Evolutionary conservation across 2,888 invertebrate species (phyloP).

Genomic region (Conistra vaccinii): DNA sequence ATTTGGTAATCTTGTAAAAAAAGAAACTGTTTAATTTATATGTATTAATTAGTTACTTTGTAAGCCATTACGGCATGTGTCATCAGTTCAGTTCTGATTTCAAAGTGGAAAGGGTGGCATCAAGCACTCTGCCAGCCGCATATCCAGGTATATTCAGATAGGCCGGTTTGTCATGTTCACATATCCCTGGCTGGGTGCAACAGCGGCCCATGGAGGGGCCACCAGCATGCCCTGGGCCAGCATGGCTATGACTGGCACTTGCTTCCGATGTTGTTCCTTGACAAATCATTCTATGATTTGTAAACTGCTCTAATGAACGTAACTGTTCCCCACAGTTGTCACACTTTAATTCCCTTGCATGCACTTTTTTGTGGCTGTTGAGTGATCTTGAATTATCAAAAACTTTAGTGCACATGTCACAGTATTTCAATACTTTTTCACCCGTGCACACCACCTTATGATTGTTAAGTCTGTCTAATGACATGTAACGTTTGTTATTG

Average conservation of each 20-base stretch:
- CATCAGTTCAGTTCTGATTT: conserved; percentile 89
- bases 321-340: conserved; percentile 89
- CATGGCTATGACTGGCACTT: conserved; percentile 77
- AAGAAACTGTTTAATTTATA: conserved; percentile 78
- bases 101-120: conserved; percentile 87
- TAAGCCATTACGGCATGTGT: conserved; percentile 58
- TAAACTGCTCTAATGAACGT: conserved; percentile 88
- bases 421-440: conserved; percentile 88
- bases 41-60: conserved; percentile 70
- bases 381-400: conserved; percentile 90
- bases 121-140: conserved; percentile 86
- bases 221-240: conserved; percentile 67
- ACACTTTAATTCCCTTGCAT: conserved; percentile 89
- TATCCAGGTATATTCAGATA: conserved; percentile 89
- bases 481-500: conserved; percentile 90
- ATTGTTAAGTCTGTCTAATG: conserved; percentile 88
- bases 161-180: conserved; percentile 90
- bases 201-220: conserved; percentile 80
- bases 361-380: conserved; percentile 90
- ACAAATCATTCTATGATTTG: conserved; percentile 89
- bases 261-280: conserved; percentile 80
- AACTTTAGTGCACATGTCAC: conserved; percentile 90
- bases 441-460: conserved; percentile 90
- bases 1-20: conserved; percentile 89
- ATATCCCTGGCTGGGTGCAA: conserved; percentile 87